Evolutionary conservation across 2,113 vertebrate species (phyloP).

Genomic region (Crotalus tigris): DNA sequence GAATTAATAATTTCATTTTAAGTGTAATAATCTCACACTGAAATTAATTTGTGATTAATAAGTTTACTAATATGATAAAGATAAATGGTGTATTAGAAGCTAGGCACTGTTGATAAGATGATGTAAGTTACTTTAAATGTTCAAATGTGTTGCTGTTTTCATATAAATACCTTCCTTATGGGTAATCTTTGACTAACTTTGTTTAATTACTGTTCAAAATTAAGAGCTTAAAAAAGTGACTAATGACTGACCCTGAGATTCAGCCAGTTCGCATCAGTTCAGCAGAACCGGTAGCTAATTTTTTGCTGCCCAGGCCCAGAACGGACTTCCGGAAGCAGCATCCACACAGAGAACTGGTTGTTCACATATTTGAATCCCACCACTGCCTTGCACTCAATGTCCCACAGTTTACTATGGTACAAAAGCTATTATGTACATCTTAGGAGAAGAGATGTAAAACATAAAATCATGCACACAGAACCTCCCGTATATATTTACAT

Average conservation of each 20-base stretch:
- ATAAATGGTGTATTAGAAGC: neutral
- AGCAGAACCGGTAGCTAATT: too few species aligned
- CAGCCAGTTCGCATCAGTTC: too few species aligned
- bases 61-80: neutral
- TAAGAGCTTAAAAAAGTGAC: neutral
- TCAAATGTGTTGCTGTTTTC: neutral
- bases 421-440: neutral
- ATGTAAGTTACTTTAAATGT: neutral
- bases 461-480: neutral
- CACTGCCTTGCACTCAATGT: neutral
- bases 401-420: neutral
- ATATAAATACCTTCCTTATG: neutral
- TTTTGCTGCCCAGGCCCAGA: too few species aligned
- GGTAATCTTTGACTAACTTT: neutral
- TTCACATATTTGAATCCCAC: too few species aligned
- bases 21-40: neutral
- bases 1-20: neutral
- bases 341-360: too few species aligned
- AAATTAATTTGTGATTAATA: neutral
- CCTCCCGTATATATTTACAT: neutral
- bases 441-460: neutral
- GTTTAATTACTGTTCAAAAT: neutral
- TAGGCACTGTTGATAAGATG: neutral
- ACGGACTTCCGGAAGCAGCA: too few species aligned
- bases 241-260: neutral